Evolutionary conservation across 1,140 invertebrate species (phyloP), one percentile per base, ranked within the genome.

Genomic region (Ostrea edulis): DNA sequence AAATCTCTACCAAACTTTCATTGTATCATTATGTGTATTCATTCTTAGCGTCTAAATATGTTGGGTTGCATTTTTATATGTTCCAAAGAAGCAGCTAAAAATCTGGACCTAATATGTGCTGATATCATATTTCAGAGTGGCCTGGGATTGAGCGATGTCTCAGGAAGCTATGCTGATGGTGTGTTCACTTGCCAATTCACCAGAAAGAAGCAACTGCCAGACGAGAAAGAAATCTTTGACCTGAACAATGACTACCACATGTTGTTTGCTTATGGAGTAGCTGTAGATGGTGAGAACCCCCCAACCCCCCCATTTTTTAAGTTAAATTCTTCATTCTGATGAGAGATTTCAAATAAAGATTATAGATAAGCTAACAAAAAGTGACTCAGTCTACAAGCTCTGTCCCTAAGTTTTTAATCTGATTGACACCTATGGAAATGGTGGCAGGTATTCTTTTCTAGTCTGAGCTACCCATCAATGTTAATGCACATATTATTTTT

Each of bases 241-340:
- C 54, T 91, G 25, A 85, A 89, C 55, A 65, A 87, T 44, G 85
- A 89, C 58, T 89, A 85, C 52, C 71, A 91, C 54, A 22, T 91
- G 11, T 86, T 91, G 65, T 88, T 89, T 88, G 90, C 90, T n/a
- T 35, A 88, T 62, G 90, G 90, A 82, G 71, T 82, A 44, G 86
- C 87, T 22, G 11, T 20, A 22, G 77, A 87, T 54, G 90, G 90
- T 91, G 71, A 82, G 55, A 17, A 2, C 35, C 52, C 29, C 12
- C 35, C 17, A 12, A 8, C 52, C 35, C 35, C 22, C 12, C 55
- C 12, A 14, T 58, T 58, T 17, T 12, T 3, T 12, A 58, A 44
- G 35, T 44, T n/a, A n/a, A n/a, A n/a, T n/a, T n/a, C n/a, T n/a
- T n/a, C n/a, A n/a, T n/a, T n/a, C 35, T 44, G 35, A 44, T 44